A percentile compares a stretch with the other conserved stretches of the same genome.
Conservation (phyloP, 2,888 invertebrate species). For the Tipula unca region DNA sequence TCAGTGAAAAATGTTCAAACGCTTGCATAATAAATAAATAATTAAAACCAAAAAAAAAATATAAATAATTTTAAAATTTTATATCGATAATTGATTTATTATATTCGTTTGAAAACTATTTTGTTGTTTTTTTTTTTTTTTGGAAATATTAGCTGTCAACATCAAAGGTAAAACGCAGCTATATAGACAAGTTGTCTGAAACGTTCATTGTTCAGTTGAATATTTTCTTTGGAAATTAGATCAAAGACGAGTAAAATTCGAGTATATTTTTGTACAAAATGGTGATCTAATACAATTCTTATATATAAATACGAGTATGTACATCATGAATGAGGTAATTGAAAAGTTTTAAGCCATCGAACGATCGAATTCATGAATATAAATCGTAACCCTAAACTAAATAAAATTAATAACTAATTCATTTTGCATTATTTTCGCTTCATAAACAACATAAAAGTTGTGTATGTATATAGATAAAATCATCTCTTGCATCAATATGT, state of each 20-base stretch:
- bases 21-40: not conserved
- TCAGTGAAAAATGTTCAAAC: not conserved
- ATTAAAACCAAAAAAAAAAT: not conserved
- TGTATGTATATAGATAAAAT: not conserved
- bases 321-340: not conserved
- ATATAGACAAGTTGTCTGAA: not conserved
- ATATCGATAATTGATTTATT: not conserved
- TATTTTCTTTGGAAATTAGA: not conserved
- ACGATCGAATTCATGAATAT: not conserved
- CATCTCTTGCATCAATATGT: not conserved
- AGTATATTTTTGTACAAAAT: not conserved
- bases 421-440: not conserved
- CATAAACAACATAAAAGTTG: not conserved
- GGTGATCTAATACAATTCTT: not conserved
- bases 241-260: not conserved
- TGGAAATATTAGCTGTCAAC: not conserved
- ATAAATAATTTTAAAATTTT: not conserved
- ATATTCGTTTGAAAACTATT: not conserved
- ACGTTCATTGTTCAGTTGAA: not conserved
- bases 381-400: not conserved
- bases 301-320: no score
- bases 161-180: not conserved
- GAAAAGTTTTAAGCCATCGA: not conserved
- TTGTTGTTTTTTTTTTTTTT: not conserved
- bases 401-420: not conserved